A percentile compares a stretch with the other conserved stretches of the same genome.
Evolutionary conservation across 2,888 invertebrate species (phyloP).

Genomic region (Dasypolia templi): DNA sequence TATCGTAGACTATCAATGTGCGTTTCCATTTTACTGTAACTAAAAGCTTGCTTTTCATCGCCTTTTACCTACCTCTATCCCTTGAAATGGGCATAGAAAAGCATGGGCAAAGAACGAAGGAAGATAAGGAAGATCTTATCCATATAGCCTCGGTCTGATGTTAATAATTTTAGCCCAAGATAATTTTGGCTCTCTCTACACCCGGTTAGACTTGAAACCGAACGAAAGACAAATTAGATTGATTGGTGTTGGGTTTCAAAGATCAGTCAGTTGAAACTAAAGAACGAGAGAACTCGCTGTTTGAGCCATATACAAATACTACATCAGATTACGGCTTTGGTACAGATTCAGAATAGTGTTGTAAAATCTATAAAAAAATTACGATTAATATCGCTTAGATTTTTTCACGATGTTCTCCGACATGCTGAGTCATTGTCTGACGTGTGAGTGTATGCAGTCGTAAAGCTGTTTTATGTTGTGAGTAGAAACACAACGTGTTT

Average conservation of each 20-base stretch:
- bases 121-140: not conserved
- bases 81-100: not conserved
- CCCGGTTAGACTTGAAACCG: not conserved
- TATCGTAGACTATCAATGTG: not conserved
- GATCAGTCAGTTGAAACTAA: not conserved
- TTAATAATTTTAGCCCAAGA: not conserved
- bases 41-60: not conserved
- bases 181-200: not conserved
- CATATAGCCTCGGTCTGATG: not conserved
- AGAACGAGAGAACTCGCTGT: not conserved
- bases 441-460: slow-evolving; percentile 17
- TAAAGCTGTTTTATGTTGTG: slow-evolving; percentile 41
- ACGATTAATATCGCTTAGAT: slow-evolving; percentile 21
- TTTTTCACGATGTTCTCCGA: slow-evolving; percentile 17
- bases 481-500: slow-evolving; percentile 7
- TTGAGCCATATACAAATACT: not conserved
- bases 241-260: not conserved
- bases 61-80: not conserved
- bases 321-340: not conserved
- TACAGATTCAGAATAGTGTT: not conserved
- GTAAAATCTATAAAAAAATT: slow-evolving; percentile 7
- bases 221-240: not conserved
- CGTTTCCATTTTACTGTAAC: not conserved
- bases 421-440: slow-evolving; percentile 32
- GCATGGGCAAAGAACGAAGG: not conserved